A percentile compares a stretch with the other conserved stretches of the same genome.
Evolutionary conservation across 2,888 invertebrate species (phyloP).

Genomic region (Invenusta paracnida): DNA sequence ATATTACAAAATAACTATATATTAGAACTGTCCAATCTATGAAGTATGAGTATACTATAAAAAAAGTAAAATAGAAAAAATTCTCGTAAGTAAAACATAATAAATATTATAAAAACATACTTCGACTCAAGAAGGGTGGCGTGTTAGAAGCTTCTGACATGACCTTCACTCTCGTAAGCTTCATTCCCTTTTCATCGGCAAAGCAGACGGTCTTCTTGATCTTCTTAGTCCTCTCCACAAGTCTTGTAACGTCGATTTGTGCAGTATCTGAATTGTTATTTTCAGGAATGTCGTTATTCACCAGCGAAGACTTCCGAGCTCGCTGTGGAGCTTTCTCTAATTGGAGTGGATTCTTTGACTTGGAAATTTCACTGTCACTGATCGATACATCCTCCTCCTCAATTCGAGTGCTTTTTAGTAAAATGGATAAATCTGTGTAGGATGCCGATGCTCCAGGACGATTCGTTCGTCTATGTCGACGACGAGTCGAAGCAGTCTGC

Average conservation of each 20-base stretch:
- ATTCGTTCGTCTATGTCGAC: background rate
- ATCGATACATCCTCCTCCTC: background rate
- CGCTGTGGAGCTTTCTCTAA: background rate
- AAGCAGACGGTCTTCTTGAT: slow-evolving; percentile 16
- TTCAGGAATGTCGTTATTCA: background rate
- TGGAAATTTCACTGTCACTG: background rate
- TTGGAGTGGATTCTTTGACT: background rate
- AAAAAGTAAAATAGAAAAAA: too few relatives aligned
- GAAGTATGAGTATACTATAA: too few relatives aligned
- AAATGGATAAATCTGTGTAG: background rate
- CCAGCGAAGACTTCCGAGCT: background rate
- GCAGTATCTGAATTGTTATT: background rate
- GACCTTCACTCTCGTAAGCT: background rate
- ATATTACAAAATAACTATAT: too few relatives aligned
- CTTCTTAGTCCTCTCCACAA: background rate
- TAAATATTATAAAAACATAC: background rate
- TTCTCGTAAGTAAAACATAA: too few relatives aligned
- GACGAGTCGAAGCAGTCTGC: background rate
- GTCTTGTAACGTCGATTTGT: background rate
- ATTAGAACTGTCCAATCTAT: too few relatives aligned
- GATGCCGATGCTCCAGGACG: background rate
- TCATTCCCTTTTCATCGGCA: slow-evolving; percentile 7
- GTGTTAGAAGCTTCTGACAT: background rate
- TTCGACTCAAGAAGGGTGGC: background rate
- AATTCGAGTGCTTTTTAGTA: background rate